Conservation (phyloP, 2,113 vertebrate species). For the Regulus satrapa region DNA sequence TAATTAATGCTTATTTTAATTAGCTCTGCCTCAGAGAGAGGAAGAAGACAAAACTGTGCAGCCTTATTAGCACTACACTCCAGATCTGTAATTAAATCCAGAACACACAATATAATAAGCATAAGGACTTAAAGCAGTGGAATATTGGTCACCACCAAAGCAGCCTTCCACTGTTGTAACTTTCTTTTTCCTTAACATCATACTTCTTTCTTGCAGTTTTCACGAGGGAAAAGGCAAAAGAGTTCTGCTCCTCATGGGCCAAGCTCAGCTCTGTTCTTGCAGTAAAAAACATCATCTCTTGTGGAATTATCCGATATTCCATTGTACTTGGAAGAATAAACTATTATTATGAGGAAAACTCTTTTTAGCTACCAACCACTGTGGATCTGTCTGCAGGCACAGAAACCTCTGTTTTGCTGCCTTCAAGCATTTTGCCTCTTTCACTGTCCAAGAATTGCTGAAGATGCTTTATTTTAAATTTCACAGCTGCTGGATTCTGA, state of each 20-base stretch:
- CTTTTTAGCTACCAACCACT: background rate
- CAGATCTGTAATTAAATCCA: slow-evolving; percentile 13
- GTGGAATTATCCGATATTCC: background rate
- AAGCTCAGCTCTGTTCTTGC: background rate
- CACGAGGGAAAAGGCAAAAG: background rate
- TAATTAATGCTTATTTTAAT: slow-evolving; percentile 58
- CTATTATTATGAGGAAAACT: background rate
- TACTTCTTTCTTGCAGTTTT: background rate
- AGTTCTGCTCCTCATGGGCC: background rate
- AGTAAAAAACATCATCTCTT: background rate
- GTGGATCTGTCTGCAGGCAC: background rate
- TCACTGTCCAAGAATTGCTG: background rate
- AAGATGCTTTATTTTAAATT: slow-evolving; percentile 1
- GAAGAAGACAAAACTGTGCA: background rate
- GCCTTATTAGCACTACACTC: background rate
- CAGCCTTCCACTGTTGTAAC: background rate
- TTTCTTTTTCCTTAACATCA: background rate
- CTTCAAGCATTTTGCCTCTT: background rate
- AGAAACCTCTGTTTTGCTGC: background rate
- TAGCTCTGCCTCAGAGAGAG: slow-evolving; percentile 15
- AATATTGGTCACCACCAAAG: background rate
- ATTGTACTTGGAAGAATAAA: background rate
- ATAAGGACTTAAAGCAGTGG: background rate
- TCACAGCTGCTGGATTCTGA: background rate
- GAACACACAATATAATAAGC: background rate